phyloP scores from a whole-genome alignment of 2,888 invertebrate species.

The Dolomedes plantarius region DNA sequence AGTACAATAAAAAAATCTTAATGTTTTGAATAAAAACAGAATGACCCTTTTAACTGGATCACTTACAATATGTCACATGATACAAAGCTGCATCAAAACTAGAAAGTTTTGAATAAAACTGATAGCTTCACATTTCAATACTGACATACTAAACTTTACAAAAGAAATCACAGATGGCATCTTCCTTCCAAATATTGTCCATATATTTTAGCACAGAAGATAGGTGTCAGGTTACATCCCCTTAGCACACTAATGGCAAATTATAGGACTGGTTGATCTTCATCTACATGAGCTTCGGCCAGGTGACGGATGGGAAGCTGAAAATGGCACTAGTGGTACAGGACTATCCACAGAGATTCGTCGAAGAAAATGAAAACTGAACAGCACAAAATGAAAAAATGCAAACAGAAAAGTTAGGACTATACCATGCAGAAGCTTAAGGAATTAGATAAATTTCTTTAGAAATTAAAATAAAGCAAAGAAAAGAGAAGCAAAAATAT shows the following conservation, averaged over 20 bases:
- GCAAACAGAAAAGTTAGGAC: constrained; percentile 43
- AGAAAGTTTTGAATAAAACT: too few species aligned
- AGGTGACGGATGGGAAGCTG: constrained; percentile 71
- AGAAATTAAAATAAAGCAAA: not conserved
- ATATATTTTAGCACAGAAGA: not conserved
- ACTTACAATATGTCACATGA: too few species aligned
- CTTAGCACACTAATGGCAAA: constrained; percentile 49
- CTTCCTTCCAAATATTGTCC: not conserved
- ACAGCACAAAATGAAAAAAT: constrained; percentile 50
- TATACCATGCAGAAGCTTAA: constrained; percentile 43
- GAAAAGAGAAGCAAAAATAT: not conserved
- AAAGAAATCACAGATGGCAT: not conserved
- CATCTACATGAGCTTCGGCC: constrained; percentile 67
- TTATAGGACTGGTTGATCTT: not conserved
- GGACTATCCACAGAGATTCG: constrained; percentile 61
- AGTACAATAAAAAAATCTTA: too few species aligned
- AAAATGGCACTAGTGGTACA: constrained; percentile 70
- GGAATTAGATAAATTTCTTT: not conserved
- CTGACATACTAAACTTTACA: not conserved
- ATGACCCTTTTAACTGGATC: too few species aligned
- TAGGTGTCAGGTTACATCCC: not conserved
- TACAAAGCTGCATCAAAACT: too few species aligned
- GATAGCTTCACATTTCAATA: too few species aligned
- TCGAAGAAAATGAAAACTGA: constrained; percentile 71
- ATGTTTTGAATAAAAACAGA: too few species aligned